These are phyloP conservation scores for Scaptodrosophila lebanonensis DNA, from an alignment of 1,140 invertebrate genomes.

Conservation along the genomic window DNA sequence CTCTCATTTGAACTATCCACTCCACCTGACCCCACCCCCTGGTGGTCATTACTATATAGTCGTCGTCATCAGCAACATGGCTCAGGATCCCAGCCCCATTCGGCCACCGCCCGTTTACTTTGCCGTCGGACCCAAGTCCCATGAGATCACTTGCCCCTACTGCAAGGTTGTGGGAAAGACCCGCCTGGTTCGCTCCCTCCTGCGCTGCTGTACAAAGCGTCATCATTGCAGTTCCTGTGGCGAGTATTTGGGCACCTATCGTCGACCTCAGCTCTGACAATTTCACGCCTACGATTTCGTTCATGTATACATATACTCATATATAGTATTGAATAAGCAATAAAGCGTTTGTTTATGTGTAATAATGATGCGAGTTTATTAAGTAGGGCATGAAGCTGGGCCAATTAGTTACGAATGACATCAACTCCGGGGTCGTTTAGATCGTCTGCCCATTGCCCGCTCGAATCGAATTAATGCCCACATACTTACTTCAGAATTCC, in stretches of 20 bases:
- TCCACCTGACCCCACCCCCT: no score
- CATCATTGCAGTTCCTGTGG: constrained; percentile 71
- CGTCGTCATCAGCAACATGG: constrained; percentile 25
- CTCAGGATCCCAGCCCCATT: constrained; percentile 23
- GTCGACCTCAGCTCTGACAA: constrained; percentile 57
- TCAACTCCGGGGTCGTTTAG: no score
- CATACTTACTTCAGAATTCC: no score
- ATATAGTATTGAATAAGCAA: constrained; percentile 13
- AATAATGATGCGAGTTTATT: no score
- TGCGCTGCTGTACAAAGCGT: constrained; percentile 49
- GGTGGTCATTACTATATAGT: no score
- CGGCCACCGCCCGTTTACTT: constrained; percentile 60
- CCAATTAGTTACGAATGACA: no score
- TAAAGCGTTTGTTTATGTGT: background rate
- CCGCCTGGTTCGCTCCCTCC: constrained; percentile 44
- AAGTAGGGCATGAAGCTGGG: no score
- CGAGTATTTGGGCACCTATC: constrained; percentile 67
- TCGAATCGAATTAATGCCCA: no score
- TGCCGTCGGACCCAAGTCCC: constrained; percentile 69
- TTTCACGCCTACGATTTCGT: background rate
- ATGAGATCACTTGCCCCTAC: constrained; percentile 68
- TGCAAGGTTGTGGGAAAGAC: constrained; percentile 57
- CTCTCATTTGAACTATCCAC: no score
- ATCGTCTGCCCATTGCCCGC: no score
- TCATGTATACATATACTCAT: background rate